Base-by-base conservation (phyloP, 2,113 vertebrate genomes). In the Piprites chloris region DNA sequence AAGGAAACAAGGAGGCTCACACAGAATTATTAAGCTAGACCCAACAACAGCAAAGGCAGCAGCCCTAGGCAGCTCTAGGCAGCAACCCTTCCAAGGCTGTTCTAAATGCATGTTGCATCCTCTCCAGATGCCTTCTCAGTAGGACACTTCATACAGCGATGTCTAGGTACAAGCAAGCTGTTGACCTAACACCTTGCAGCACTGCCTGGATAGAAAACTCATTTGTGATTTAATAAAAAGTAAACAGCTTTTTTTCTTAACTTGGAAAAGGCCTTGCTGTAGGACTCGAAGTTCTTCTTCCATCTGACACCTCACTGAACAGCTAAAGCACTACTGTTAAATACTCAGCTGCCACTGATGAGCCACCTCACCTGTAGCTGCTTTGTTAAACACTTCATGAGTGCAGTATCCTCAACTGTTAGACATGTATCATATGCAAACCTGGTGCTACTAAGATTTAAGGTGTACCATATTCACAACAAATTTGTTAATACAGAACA, bases 401-500 rank as follows among this genome's bases (percentile, higher is more conserved):
- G 37, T 24, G 42, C 58, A 16, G 16, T 41, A 67, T 61, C 47
- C 52, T 88, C 72, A 71, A 5, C 44, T 78, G 52, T 3, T 78
- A 26, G 8, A n/a, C 20, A 42, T 1, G 1, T 17, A 68, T 41
- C 50, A 6, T 5, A 47, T 7, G 19, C 20, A 81, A 85, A 71
- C 83, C 56, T 33, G 24, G 41, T 66, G 92, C 53, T 77, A 19
- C 13, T 58, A 46, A 17, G 75, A 85, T 17, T 88, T 85, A 50
- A 67, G 30, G 22, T 26, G 56, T 78, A 89, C 46, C 68, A 74
- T 35, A 66, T 52, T 77, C 72, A 90, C 61, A 95, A 76, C 15
- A 89, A n/a, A 84, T 71, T 89, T 67, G 86, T 97, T 95, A 97
- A 96, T 79, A 91, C 49, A 93, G 56, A 67, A 71, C n/a, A 85